These are phyloP conservation scores for Parnassius smintheus DNA, from an alignment of 2,888 invertebrate species.

Conservation along the genomic window DNA sequence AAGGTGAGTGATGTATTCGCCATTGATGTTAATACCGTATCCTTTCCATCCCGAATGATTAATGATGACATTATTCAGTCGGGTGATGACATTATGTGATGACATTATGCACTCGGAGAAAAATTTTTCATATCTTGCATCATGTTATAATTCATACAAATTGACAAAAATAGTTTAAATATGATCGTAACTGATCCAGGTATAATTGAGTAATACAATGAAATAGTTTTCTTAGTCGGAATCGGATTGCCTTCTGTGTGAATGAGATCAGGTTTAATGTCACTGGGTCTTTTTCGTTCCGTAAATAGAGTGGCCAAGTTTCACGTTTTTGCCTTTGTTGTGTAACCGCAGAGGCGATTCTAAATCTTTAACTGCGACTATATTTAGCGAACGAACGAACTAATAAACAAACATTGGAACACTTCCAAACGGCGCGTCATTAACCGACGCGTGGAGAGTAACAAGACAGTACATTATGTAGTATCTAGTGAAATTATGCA, in stretches of 20 bases:
- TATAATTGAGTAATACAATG: too few relatives aligned
- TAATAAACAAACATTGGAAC: conserved; percentile 65
- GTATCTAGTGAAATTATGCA: neutral
- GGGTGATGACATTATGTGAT: too few relatives aligned
- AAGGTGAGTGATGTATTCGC: too few relatives aligned
- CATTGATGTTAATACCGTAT: too few relatives aligned
- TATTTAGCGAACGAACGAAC: conserved; percentile 39
- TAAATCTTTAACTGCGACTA: conserved; percentile 35
- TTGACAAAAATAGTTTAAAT: too few relatives aligned
- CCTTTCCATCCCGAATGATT: too few relatives aligned
- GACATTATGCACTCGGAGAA: too few relatives aligned
- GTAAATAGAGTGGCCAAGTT: conserved; percentile 15
- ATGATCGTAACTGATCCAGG: too few relatives aligned
- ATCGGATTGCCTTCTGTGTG: neutral
- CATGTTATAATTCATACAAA: too few relatives aligned
- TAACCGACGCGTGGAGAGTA: neutral
- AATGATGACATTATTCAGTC: too few relatives aligned
- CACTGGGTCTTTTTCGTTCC: conserved; percentile 23
- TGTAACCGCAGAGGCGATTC: conserved; percentile 14
- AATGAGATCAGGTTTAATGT: conserved; percentile 39
- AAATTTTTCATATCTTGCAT: too few relatives aligned
- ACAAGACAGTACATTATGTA: neutral
- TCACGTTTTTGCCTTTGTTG: conserved; percentile 13
- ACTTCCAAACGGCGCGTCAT: conserved; percentile 48
- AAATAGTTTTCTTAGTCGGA: too few relatives aligned